Evolutionary conservation across 1,140 invertebrate genomes (phyloP).

Genomic region (Hypothenemus hampei): DNA sequence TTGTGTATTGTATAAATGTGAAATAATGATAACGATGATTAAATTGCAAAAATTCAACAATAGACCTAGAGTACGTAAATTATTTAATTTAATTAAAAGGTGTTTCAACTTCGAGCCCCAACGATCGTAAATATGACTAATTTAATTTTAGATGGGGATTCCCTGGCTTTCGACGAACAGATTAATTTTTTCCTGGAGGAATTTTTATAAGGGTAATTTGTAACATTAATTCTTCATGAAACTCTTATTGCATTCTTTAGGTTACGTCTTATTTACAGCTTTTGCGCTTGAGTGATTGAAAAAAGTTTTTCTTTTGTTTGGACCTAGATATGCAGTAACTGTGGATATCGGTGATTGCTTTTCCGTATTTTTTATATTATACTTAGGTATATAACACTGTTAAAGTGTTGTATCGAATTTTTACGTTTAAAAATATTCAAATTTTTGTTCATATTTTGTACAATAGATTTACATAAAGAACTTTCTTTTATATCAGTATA

Average conservation of each 20-base stretch:
- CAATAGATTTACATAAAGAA: too few relatives aligned
- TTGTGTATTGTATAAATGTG: too few relatives aligned
- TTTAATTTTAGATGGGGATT: slow-evolving; percentile 24
- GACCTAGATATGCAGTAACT: too few relatives aligned
- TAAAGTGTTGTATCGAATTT: too few relatives aligned
- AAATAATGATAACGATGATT: too few relatives aligned
- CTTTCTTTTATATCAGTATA: too few relatives aligned
- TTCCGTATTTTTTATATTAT: too few relatives aligned
- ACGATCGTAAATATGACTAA: slow-evolving; percentile 26
- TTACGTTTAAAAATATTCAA: too few relatives aligned
- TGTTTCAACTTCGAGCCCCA: slow-evolving; percentile 19
- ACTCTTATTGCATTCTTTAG: slow-evolving; percentile 10
- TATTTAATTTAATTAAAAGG: slow-evolving; percentile 29
- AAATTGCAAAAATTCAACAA: slow-evolving; percentile 19
- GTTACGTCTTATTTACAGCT: slow-evolving; percentile 19
- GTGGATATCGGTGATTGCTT: too few relatives aligned
- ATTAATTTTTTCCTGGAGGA: slow-evolving; percentile 22
- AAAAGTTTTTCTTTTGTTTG: too few relatives aligned
- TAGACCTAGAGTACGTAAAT: slow-evolving; percentile 18
- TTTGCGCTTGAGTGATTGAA: slow-evolving; percentile 12
- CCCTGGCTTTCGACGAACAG: slow-evolving; percentile 7
- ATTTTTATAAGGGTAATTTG: slow-evolving; percentile 22
- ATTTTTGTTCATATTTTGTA: too few relatives aligned
- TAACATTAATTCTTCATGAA: slow-evolving; percentile 2
- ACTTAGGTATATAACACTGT: too few relatives aligned